Base-by-base conservation (phyloP, 2,888 invertebrate species). In the Harmothoe impar region DNA sequence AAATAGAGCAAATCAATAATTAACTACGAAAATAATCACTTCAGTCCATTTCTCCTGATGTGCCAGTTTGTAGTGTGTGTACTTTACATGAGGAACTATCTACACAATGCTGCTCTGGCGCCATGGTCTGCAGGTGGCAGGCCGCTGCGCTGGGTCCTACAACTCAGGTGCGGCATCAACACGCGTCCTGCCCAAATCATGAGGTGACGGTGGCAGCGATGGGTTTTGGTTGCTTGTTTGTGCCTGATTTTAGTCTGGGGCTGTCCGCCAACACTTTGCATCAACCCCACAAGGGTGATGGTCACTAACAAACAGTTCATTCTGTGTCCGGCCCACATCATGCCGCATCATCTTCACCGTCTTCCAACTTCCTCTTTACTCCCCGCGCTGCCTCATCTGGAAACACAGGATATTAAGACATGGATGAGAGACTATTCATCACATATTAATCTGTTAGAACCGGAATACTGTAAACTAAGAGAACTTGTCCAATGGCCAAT, bases 361-460 rank as follows among this genome's bases (percentile, higher is more conserved):
- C 92, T 12, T 91, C 92, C 29, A 85, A 91, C 84, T 92, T 92
- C 72, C 92, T 89, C 90, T 92, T 92, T 68, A 90, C 88, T 17
- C 92, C 92, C 33, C 91, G 91, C n/a, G 89, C 23, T 25, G 86
- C 86, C 5, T 43, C 77, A n/a, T 52, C 89, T 68, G 33, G 17
- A 72, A 43, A 52, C 23, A 89, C 5, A 54, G 23, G 23, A n/a
- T n/a, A n/a, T n/a, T n/a, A n/a, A n/a, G n/a, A n/a, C n/a, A n/a
- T n/a, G n/a, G n/a, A n/a, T n/a, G n/a, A n/a, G n/a, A n/a, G n/a
- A n/a, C n/a, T n/a, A n/a, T n/a, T n/a, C n/a, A n/a, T n/a, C n/a
- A n/a, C n/a, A n/a, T n/a, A n/a, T n/a, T n/a, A n/a, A n/a, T n/a
- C n/a, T n/a, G n/a, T n/a, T n/a, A n/a, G n/a, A n/a, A n/a, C n/a